Base-by-base conservation (phyloP, 2,113 vertebrate genomes). In the Sceloporus undulatus region DNA sequence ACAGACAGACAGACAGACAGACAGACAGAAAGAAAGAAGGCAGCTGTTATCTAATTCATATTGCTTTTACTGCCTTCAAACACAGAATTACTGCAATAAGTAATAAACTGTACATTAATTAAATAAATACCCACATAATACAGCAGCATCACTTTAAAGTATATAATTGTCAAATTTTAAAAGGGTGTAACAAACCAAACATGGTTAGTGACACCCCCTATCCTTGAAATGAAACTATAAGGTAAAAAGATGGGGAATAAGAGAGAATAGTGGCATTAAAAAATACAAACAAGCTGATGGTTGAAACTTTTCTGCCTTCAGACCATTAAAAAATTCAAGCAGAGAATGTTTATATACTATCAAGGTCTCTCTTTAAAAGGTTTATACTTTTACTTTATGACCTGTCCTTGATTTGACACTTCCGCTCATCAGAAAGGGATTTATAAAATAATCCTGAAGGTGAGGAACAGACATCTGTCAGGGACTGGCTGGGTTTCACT, bases 381-480 rank as follows among this genome's bases (percentile, higher is more conserved):
- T 97, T 97, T 97, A 97, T 96, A 97, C 97, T 97, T 97, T 97
- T 97, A 96, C 96, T 97, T 98, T 97, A 97, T 97, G 97, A 96
- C 96, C 96, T 97, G 96, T 97, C 97, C 97, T 97, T 97, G 97
- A 96, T 97, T 96, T 97, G 97, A 97, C 97, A 97, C 97, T 97
- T 97, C 97, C 96, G 96, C 96, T 97, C 97, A 97, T 97, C 97
- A 97, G 97, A 97, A 97, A 97, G 96, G 96, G 97, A 97, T 98
- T 98, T 98, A 97, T 97, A 97, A 97, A 97, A 97, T 97, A 97
- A 97, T 97, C 97, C 96, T 96, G 97, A 97, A 97, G 96, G 96
- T 97, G 96, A 97, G 95, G 96, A 97, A 96, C 96, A 96, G 97
- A 97, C 97, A 96, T 97, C 97, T 97, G 97, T 97, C 97, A 97